These are phyloP conservation scores for Lypha dubia DNA, from an alignment of 2,888 invertebrate genomes.

Conservation along the genomic window DNA sequence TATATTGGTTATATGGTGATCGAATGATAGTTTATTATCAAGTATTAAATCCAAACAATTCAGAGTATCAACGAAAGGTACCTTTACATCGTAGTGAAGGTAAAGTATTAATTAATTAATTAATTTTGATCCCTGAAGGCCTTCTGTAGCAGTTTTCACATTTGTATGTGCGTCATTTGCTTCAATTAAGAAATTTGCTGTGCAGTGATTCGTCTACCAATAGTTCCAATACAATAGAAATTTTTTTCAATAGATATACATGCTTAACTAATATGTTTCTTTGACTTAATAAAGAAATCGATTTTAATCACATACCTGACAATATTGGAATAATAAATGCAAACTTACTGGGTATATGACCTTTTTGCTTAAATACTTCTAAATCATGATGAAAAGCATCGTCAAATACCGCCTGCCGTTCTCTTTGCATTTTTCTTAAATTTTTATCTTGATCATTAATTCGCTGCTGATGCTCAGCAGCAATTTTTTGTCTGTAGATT, in stretches of 20 bases:
- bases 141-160: too few relatives aligned
- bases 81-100: too few relatives aligned
- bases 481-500: conserved; percentile 84
- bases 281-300: conserved; percentile 19
- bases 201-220: too few relatives aligned
- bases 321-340: conserved; percentile 28
- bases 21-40: too few relatives aligned
- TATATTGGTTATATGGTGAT: too few relatives aligned
- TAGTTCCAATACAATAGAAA: background rate
- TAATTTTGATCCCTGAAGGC: too few relatives aligned
- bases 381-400: conserved; percentile 88
- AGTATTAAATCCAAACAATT: too few relatives aligned
- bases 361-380: conserved; percentile 86
- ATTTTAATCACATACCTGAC: conserved; percentile 16
- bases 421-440: conserved; percentile 85
- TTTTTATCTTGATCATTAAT: conserved; percentile 85
- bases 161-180: too few relatives aligned
- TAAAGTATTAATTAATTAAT: too few relatives aligned
- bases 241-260: background rate
- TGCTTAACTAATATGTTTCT: background rate
- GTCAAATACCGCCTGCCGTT: conserved; percentile 88
- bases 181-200: too few relatives aligned
- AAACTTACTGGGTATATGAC: conserved; percentile 86
- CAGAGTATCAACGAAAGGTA: too few relatives aligned
- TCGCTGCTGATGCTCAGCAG: conserved; percentile 85